Conservation (phyloP, 2,797 vertebrate genomes). For the Eulemur mongoz region DNA sequence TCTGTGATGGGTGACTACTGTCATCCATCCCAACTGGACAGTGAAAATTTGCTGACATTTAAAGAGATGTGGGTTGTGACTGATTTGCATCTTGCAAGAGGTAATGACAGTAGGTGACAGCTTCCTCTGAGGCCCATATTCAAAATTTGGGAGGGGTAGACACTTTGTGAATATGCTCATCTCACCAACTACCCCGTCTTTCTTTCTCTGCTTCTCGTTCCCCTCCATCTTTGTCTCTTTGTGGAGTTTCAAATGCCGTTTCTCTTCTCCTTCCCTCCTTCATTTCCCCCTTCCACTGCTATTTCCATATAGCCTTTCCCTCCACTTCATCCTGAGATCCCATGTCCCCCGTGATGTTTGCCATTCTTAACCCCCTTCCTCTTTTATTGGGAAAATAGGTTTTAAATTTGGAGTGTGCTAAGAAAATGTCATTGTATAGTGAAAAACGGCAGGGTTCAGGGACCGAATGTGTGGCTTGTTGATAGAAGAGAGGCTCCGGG, state of each 20-base stretch:
- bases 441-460: neutral
- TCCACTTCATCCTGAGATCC: too few species aligned
- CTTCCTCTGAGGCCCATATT: neutral
- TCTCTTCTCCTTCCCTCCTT: neutral
- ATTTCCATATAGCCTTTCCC: neutral
- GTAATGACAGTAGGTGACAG: neutral
- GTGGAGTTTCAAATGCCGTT: neutral
- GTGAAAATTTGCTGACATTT: neutral
- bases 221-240: neutral
- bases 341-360: neutral
- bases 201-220: too few species aligned
- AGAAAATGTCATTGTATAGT: neutral
- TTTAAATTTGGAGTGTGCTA: neutral
- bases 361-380: neutral
- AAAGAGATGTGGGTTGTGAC: neutral
- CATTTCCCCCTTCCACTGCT: fast-evolving
- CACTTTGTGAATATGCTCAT: neutral
- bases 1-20: neutral
- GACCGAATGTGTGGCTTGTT: neutral
- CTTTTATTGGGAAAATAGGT: neutral
- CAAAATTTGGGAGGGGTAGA: neutral
- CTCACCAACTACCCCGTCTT: neutral
- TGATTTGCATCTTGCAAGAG: neutral
- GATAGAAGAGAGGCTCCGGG: neutral
- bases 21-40: neutral